These are phyloP conservation scores for Drosophila watanabei DNA, from an alignment of 1,140 invertebrate species.

Conservation along the genomic window DNA sequence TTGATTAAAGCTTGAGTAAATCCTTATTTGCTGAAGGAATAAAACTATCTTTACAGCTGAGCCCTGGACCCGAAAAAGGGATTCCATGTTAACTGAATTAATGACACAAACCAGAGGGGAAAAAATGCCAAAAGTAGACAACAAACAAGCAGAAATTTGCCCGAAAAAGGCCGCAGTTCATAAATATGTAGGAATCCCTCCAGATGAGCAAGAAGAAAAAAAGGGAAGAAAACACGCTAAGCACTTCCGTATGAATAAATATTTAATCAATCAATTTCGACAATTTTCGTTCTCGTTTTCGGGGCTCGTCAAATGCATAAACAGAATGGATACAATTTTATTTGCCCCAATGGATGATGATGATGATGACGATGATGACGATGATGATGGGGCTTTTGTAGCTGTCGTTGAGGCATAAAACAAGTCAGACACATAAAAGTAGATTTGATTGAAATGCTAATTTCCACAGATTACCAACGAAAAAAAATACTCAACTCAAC, in stretches of 20 bases:
- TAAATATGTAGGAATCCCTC: constrained; percentile 40
- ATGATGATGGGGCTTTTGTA: constrained; percentile 36
- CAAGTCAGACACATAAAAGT: constrained; percentile 79
- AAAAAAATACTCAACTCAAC: constrained; percentile 31
- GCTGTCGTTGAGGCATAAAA: constrained; percentile 65
- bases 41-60: constrained; percentile 14
- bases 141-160: constrained; percentile 8
- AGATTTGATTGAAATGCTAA: constrained; percentile 83
- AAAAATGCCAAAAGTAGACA: constrained; percentile 33
- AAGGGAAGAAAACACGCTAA: constrained; percentile 49
- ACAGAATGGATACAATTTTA: constrained; percentile 63
- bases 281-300: constrained; percentile 64
- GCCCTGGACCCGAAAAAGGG: constrained; percentile 13
- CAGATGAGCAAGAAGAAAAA: constrained; percentile 11
- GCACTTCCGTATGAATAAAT: constrained; percentile 80
- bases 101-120: constrained; percentile 32
- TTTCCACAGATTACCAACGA: constrained; percentile 53
- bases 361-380: constrained; percentile 33
- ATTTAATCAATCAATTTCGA: constrained; percentile 82
- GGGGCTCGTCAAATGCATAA: constrained; percentile 67
- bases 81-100: constrained; percentile 56
- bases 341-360: constrained; percentile 37
- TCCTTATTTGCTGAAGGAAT: constrained; percentile 5
- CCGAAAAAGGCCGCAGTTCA: constrained; percentile 32
- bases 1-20: background rate